A percentile compares a stretch with the other conserved stretches of the same genome.
Conservation (phyloP, 2,888 invertebrate species). For the Lasius platythorax region DNA sequence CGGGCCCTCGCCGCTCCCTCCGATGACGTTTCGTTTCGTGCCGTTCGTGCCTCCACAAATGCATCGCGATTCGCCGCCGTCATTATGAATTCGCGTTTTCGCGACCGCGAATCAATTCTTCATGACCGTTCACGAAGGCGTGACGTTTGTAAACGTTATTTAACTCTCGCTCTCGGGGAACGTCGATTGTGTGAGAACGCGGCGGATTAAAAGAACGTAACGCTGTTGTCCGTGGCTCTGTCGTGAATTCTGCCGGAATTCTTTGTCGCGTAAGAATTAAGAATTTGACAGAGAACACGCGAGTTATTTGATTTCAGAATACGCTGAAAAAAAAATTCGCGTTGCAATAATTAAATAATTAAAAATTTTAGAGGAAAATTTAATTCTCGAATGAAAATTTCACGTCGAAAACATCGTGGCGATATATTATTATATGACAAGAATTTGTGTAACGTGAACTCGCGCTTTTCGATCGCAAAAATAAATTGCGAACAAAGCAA, state of each 20-base stretch:
- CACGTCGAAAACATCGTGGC: not conserved
- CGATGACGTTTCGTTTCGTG: not conserved
- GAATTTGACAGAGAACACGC: not conserved
- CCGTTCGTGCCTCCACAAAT: slow-evolving; percentile 26
- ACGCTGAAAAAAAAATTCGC: not conserved
- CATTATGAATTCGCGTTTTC: slow-evolving; percentile 39
- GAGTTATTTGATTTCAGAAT: not conserved
- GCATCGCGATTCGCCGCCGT: not conserved
- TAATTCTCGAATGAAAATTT: slow-evolving; percentile 5
- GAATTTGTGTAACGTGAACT: slow-evolving; percentile 5
- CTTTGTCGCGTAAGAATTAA: not conserved
- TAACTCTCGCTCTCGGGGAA: not conserved
- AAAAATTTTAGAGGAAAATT: not conserved
- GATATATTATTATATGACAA: not conserved
- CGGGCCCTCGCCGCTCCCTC: not conserved
- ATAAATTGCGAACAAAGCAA: not conserved
- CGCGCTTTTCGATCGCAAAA: not conserved
- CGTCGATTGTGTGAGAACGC: not conserved
- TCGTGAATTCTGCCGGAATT: not conserved
- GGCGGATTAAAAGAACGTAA: not conserved
- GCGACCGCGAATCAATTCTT: slow-evolving; percentile 3
- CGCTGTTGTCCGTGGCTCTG: not conserved
- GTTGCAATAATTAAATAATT: not conserved
- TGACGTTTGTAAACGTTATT: not conserved
- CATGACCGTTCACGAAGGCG: not conserved